Evolutionary conservation across 2,888 invertebrate species (phyloP).

Genomic region (Euclidia mi): DNA sequence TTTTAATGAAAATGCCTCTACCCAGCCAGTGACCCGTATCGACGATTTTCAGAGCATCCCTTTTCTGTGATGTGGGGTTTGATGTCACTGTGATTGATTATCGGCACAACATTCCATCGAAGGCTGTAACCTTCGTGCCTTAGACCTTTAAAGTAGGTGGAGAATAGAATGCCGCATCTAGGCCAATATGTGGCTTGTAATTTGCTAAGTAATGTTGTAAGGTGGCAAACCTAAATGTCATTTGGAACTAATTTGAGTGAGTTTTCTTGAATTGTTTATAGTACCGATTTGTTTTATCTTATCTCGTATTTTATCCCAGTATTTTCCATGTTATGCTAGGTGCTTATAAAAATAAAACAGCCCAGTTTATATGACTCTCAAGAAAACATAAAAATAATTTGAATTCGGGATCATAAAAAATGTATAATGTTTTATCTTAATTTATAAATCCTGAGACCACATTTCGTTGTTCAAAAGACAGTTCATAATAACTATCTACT

Average conservation of each 20-base stretch:
- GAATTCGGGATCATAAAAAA: too few relatives aligned
- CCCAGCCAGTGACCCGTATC: not conserved
- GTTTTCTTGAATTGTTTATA: too few relatives aligned
- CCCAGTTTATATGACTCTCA: too few relatives aligned
- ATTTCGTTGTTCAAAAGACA: slow-evolving; percentile 2
- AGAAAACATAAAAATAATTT: too few relatives aligned
- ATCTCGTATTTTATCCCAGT: too few relatives aligned
- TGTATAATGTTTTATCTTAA: not conserved
- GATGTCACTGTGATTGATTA: slow-evolving; percentile 6
- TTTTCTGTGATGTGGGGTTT: slow-evolving; percentile 2
- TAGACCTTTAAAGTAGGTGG: not conserved
- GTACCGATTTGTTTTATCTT: too few relatives aligned
- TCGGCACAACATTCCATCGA: not conserved
- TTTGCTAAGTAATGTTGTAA: too few relatives aligned
- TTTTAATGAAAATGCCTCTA: not conserved
- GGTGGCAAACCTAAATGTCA: too few relatives aligned
- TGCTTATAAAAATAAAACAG: too few relatives aligned
- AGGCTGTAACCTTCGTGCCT: not conserved
- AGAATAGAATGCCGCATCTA: not conserved
- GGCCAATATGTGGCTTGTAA: not conserved
- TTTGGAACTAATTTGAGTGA: too few relatives aligned
- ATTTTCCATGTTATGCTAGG: too few relatives aligned
- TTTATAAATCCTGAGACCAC: not conserved
- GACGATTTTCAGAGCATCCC: slow-evolving; percentile 1
- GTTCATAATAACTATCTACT: not conserved